phyloP scores from a whole-genome alignment of 2,888 invertebrate genomes.

The Brachypalpus laphriformis region DNA sequence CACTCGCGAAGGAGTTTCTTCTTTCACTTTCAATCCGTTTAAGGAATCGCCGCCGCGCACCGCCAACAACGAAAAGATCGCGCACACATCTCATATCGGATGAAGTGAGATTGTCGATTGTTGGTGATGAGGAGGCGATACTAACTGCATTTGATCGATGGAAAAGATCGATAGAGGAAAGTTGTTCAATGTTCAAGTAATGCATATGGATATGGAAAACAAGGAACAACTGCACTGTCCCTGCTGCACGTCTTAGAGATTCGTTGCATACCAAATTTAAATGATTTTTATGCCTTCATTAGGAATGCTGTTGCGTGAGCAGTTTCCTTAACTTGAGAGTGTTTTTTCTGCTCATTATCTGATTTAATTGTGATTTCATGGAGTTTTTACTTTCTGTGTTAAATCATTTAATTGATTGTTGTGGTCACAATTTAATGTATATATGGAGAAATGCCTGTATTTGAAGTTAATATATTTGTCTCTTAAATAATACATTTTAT shows the following conservation, averaged over 20 bases:
- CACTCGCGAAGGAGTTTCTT: conserved; percentile 57
- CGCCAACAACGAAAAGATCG: conserved; percentile 19
- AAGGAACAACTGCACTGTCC: conserved; percentile 45
- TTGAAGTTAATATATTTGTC: not conserved
- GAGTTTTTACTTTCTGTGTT: conserved; percentile 9
- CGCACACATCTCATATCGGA: conserved; percentile 53
- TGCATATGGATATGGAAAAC: conserved; percentile 60
- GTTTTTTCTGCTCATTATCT: conserved; percentile 26
- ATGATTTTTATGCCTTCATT: conserved; percentile 37
- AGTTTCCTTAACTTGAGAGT: not conserved
- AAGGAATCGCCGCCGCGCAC: conserved; percentile 48
- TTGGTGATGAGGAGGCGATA: conserved; percentile 50
- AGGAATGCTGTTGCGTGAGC: conserved; percentile 57
- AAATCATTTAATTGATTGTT: conserved; percentile 43
- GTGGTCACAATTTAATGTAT: conserved; percentile 16
- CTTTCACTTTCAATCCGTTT: conserved; percentile 70
- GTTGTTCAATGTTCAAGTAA: conserved; percentile 45
- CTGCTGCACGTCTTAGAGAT: conserved; percentile 16
- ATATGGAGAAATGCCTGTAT: conserved; percentile 12
- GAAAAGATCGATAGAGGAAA: conserved; percentile 62
- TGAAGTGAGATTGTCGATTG: conserved; percentile 67
- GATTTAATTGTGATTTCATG: conserved; percentile 39
- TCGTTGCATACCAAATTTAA: conserved; percentile 43
- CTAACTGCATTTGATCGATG: conserved; percentile 44
- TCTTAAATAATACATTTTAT: conserved; percentile 15